These are phyloP conservation scores for Bettongia penicillata DNA, from an alignment of 2,113 vertebrate species.

Conservation along the genomic window DNA sequence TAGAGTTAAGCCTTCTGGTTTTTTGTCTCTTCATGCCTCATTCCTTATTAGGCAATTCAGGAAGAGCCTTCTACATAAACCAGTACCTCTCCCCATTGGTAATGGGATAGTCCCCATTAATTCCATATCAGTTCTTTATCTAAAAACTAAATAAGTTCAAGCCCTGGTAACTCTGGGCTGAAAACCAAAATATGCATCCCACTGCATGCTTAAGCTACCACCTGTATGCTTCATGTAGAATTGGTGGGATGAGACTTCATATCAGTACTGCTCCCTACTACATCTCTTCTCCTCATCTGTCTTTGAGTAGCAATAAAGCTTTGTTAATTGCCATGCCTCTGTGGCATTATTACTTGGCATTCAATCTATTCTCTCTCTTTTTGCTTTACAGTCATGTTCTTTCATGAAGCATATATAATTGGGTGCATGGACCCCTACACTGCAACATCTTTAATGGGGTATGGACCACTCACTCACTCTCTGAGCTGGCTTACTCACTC, in stretches of 20 bases:
- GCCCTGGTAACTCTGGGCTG: not conserved
- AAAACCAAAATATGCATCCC: not conserved
- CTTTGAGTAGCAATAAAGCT: not conserved
- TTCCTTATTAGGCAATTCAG: not conserved
- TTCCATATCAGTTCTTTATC: not conserved
- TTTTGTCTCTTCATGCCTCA: not conserved
- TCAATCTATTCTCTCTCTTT: not conserved
- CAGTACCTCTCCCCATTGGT: not conserved
- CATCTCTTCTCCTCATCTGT: not conserved
- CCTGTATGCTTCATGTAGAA: not conserved
- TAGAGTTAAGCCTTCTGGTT: not conserved
- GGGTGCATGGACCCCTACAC: not conserved
- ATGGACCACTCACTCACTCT: not conserved
- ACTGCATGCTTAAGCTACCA: not conserved
- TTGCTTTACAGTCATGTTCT: not conserved
- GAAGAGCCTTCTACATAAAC: not conserved
- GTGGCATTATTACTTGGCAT: not conserved
- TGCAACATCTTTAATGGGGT: not conserved
- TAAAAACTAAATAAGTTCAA: not conserved
- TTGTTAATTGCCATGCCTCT: not conserved
- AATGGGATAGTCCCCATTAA: not conserved
- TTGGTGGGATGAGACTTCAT: not conserved
- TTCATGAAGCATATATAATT: not conserved
- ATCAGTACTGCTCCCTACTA: not conserved
- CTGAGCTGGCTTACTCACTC: not conserved